A percentile compares a stretch with the other conserved stretches of the same genome.
These are phyloP conservation scores for Drosophila imparisetae DNA, from an alignment of 2,888 invertebrate genomes.

Conservation along the genomic window DNA sequence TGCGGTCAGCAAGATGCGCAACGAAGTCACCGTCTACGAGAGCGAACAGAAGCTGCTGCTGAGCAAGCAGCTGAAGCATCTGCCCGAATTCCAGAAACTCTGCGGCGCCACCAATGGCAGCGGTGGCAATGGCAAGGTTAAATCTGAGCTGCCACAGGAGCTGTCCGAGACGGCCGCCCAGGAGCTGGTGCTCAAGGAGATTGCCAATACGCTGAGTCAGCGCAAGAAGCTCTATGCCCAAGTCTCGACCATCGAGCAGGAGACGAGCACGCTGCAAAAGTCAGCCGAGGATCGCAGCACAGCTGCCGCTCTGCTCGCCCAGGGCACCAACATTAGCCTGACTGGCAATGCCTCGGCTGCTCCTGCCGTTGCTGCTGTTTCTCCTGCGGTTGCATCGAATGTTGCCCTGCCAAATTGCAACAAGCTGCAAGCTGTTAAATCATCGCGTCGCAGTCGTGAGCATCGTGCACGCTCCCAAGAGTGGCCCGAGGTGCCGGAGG, in stretches of 20 bases:
- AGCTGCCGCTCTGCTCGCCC: constrained; percentile 82
- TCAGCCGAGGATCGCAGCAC: constrained; percentile 88
- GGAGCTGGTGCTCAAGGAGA: constrained; percentile 93
- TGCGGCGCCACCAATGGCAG: constrained; percentile 40
- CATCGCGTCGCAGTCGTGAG: constrained; percentile 88
- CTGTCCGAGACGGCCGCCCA: constrained; percentile 90
- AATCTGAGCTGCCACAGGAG: constrained; percentile 83
- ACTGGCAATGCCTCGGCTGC: constrained; percentile 51
- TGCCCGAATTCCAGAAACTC: constrained; percentile 87
- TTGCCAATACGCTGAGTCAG: constrained; percentile 92
- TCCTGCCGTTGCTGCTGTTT: constrained; percentile 41
- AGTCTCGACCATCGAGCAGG: constrained; percentile 91
- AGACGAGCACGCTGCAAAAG: constrained; percentile 91
- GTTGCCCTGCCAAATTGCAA: constrained; percentile 30
- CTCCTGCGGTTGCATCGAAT: constrained; percentile 18
- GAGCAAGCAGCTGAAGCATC: constrained; percentile 90
- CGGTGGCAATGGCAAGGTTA: constrained; percentile 74
- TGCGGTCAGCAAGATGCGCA: constrained; percentile 93
- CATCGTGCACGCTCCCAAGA: constrained; percentile 93
- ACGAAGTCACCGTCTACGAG: constrained; percentile 90
- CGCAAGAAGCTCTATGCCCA: constrained; percentile 93
- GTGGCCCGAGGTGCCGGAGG: constrained; percentile 96
- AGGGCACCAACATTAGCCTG: constrained; percentile 83
- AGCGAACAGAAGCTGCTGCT: constrained; percentile 90
- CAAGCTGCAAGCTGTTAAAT: constrained; percentile 76